Percentiles rank a stretch among this genome's conserved stretches.
Conservation (phyloP, 2,113 vertebrate species). For the Misgurnus mizolepis region DNA sequence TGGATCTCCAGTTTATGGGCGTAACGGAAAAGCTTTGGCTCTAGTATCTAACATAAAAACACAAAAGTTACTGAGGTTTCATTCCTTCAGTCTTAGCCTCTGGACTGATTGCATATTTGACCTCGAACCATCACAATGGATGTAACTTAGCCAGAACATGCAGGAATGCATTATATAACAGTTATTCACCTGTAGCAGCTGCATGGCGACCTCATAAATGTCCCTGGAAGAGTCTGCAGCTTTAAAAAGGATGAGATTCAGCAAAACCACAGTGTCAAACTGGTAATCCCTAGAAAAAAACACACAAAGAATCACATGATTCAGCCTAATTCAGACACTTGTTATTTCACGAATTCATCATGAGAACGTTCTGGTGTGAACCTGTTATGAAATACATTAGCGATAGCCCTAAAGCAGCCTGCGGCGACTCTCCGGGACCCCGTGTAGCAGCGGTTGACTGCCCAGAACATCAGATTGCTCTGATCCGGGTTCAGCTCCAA, state of each 20-base stretch:
- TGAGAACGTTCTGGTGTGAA: conserved; percentile 42
- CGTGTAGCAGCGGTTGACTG: conserved; percentile 96
- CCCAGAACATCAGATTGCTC: conserved; percentile 99
- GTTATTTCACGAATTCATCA: neutral
- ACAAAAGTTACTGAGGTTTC: neutral
- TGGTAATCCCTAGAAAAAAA: conserved; percentile 88
- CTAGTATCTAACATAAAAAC: conserved; percentile 82
- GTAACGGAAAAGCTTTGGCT: conserved; percentile 98
- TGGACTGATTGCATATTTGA: too few relatives aligned
- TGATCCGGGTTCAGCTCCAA: conserved; percentile 98
- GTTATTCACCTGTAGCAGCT: conserved; percentile 86
- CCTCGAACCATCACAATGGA: too few relatives aligned
- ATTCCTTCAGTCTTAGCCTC: too few relatives aligned
- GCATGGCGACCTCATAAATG: conserved; percentile 98
- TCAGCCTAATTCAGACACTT: neutral
- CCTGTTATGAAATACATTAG: conserved; percentile 98
- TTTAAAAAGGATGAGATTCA: conserved; percentile 98
- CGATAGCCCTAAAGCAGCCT: conserved; percentile 96
- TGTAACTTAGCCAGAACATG: too few relatives aligned
- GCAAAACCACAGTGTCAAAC: conserved; percentile 97
- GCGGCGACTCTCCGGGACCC: conserved; percentile 91
- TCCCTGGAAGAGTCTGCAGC: conserved; percentile 95
- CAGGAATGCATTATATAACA: too few relatives aligned
- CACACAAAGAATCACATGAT: neutral
- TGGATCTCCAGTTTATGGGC: conserved; percentile 97